These are phyloP conservation scores for Agrotis clavis DNA, from an alignment of 2,888 invertebrate species.

Conservation along the genomic window DNA sequence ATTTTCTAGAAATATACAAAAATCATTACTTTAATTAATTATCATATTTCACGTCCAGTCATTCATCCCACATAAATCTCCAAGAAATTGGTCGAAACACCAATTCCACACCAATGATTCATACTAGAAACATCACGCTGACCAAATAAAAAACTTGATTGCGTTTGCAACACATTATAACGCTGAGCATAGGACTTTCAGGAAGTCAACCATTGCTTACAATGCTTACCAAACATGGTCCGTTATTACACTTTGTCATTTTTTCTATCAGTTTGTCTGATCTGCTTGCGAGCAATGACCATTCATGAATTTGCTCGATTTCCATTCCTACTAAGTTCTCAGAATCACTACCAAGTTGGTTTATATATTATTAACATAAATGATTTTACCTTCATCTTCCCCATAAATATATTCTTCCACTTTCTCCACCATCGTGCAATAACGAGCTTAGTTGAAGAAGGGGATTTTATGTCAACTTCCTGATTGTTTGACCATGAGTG, in stretches of 20 bases:
- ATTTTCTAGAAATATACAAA: conserved; percentile 40
- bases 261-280: neutral
- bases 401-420: conserved; percentile 31
- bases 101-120: too few relatives aligned
- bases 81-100: too few relatives aligned
- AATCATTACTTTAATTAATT: conserved; percentile 12
- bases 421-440: conserved; percentile 37
- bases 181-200: neutral
- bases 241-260: neutral
- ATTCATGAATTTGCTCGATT: neutral
- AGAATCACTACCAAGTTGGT: neutral
- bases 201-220: too few relatives aligned
- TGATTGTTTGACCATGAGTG: neutral
- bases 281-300: neutral
- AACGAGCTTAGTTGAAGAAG: conserved; percentile 8
- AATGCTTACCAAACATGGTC: too few relatives aligned
- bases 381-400: conserved; percentile 45
- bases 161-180: too few relatives aligned
- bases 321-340: neutral
- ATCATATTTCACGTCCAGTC: too few relatives aligned
- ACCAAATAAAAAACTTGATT: too few relatives aligned
- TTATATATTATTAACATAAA: neutral
- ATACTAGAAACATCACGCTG: too few relatives aligned
- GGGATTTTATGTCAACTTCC: neutral
- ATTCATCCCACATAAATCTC: too few relatives aligned